phyloP scores from a whole-genome alignment of 2,888 invertebrate genomes.

The Chloromyia formosa region DNA sequence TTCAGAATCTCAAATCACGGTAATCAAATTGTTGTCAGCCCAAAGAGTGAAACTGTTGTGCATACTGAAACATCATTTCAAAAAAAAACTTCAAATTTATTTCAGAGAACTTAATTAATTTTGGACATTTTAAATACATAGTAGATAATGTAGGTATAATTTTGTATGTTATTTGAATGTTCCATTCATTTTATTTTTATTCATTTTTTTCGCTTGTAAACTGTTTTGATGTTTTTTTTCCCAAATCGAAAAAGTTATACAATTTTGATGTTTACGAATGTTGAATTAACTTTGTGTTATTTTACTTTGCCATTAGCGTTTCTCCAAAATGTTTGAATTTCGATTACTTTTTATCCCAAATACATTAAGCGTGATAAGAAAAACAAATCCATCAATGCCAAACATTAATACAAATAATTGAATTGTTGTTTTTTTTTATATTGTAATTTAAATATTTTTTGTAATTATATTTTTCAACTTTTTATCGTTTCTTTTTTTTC shows the following conservation, averaged over 20 bases:
- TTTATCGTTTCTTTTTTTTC: slow-evolving; percentile 12
- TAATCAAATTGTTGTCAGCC: too few relatives aligned
- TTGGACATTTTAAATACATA: slow-evolving; percentile 50
- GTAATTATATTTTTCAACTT: slow-evolving; percentile 21
- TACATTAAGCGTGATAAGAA: slow-evolving; percentile 25
- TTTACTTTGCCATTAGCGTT: background rate
- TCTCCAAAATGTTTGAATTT: background rate
- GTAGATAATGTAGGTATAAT: slow-evolving; percentile 40
- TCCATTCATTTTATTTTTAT: slow-evolving; percentile 8
- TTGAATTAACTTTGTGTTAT: too few relatives aligned
- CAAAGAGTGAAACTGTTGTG: too few relatives aligned
- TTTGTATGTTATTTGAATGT: slow-evolving; percentile 12
- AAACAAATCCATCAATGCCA: slow-evolving; percentile 3
- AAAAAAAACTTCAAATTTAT: slow-evolving; percentile 51
- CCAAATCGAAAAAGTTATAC: slow-evolving; percentile 10
- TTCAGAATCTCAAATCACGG: too few relatives aligned
- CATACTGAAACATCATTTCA: too few relatives aligned
- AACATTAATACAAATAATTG: slow-evolving; percentile 13
- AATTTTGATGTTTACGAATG: background rate
- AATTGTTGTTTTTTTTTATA: slow-evolving; percentile 11
- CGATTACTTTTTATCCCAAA: slow-evolving; percentile 42
- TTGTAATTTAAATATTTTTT: slow-evolving; percentile 25
- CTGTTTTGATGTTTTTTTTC: background rate
- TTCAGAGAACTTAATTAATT: slow-evolving; percentile 49
- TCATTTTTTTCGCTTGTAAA: slow-evolving; percentile 6